phyloP scores from a whole-genome alignment of 2,797 vertebrate genomes.

The Falco berigora region DNA sequence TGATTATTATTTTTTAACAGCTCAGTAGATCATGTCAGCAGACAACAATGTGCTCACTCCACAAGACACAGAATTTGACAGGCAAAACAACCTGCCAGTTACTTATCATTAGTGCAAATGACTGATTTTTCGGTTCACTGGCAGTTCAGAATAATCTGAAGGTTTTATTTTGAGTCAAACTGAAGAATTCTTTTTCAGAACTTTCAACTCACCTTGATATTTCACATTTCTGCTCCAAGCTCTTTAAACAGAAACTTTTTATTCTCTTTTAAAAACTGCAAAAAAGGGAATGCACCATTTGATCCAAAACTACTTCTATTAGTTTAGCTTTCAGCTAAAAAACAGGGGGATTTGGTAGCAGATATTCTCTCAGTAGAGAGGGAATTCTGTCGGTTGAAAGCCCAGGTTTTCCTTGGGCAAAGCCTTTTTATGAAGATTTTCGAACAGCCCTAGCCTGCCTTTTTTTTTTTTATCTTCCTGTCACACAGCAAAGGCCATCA shows the following conservation, averaged over 20 bases:
- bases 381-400: not conserved
- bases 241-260: not conserved
- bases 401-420: not conserved
- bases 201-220: conserved; percentile 37
- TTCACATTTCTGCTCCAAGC: not conserved
- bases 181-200: not conserved
- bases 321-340: not conserved
- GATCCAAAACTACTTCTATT: not conserved
- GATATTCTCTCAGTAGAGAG: not conserved
- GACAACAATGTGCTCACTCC: conserved; percentile 65
- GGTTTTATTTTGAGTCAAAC: conserved; percentile 60
- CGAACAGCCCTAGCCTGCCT: not conserved
- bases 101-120: conserved; percentile 66
- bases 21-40: conserved; percentile 57
- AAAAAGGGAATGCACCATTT: not conserved
- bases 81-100: conserved; percentile 67
- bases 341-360: not conserved
- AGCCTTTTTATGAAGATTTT: not conserved
- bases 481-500: not conserved
- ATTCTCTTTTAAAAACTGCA: not conserved
- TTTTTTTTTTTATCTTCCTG: too few species aligned
- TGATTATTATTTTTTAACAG: not conserved
- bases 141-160: conserved; percentile 63
- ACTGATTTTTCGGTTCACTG: conserved; percentile 57
- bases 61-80: conserved; percentile 67